Conservation (phyloP, 2,888 invertebrate species). For the Drosophila tanythrix region DNA sequence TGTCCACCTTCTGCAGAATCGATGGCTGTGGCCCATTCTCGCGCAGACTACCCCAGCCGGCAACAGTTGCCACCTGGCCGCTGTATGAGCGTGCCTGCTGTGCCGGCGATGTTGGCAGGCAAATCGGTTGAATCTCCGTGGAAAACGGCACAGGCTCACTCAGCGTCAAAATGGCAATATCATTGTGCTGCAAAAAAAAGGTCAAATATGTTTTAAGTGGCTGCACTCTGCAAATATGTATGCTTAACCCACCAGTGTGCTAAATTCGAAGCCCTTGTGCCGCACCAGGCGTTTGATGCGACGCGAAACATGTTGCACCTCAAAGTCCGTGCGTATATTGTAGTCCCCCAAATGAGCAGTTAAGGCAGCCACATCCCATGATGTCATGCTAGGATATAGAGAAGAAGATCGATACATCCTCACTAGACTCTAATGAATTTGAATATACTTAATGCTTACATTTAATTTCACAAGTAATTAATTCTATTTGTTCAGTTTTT, state of each 20-base stretch:
- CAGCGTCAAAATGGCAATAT: conserved; percentile 92
- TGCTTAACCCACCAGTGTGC: conserved; percentile 88
- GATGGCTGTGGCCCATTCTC: conserved; percentile 92
- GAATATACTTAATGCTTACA: neutral
- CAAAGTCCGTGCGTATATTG: conserved; percentile 91
- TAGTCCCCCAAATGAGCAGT: conserved; percentile 93
- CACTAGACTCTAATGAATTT: neutral
- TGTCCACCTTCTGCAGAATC: conserved; percentile 92
- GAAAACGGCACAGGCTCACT: conserved; percentile 91
- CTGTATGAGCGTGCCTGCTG: conserved; percentile 87
- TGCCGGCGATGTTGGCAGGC: conserved; percentile 87
- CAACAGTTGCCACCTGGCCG: conserved; percentile 91
- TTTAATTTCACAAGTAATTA: neutral
- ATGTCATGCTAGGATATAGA: conserved; percentile 89
- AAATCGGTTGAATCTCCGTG: conserved; percentile 91
- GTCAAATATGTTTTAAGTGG: neutral
- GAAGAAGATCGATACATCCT: neutral
- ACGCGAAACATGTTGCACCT: conserved; percentile 91
- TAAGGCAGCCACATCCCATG: conserved; percentile 93
- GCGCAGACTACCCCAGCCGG: conserved; percentile 92
- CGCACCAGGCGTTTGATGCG: conserved; percentile 93
- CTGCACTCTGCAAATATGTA: neutral
- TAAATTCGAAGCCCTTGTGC: conserved; percentile 92
- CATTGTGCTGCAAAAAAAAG: conserved; percentile 88
- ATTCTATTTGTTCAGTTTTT: neutral